Base-by-base conservation (phyloP, 92 coral and sea anemone species). In the Zoanthus sociatus region DNA sequence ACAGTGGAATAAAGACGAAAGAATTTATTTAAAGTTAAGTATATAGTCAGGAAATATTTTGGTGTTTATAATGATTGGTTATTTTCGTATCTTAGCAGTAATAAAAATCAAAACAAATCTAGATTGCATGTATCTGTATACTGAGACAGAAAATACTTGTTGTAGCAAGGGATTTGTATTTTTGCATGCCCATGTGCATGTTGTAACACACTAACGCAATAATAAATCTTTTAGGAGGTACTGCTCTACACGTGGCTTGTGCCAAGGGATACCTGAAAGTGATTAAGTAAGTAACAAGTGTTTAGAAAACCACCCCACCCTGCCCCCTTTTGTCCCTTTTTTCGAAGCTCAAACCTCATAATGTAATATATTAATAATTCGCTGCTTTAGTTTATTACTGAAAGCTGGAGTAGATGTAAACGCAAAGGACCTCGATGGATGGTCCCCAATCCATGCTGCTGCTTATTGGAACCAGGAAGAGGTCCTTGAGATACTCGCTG, bases 391-490 rank as follows among this genome's bases (percentile, higher is more conserved):
- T 84, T 90, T 97, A 26, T 89, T 97, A 78, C 84, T 97, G 77
- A 98, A 97, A 90, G 94, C 94, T 46, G 96, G 96, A 74, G 94
- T 88, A 67, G 98, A 97, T 61, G 90, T 94, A 54, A 97, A 97
- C 91, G 98, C 98, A 1, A 93, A 89, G 71, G 99, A 97, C 74
- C 17, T 47, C 54, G 99, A 97, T 83, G 95, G 93, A 13, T 97
- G 99, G 99, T 87, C 98, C 10, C 97, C 99, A 47, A 87, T 95
- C 54, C 99, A 97, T 71, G 99, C 99, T 0, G 99, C 99, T 7
- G 97, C 96, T 45, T 98, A 97, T 87, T 97, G 99, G 99, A 96
- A 98, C n/a, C 99, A 97, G 83, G 93, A 90, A 32, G 98, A 95
- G 69, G 97, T 98, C 10, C 87, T 95, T 71, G 96, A 93, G 89